These are phyloP conservation scores for Otocyon megalotis DNA, from an alignment of 2,113 vertebrate species.

Conservation along the genomic window DNA sequence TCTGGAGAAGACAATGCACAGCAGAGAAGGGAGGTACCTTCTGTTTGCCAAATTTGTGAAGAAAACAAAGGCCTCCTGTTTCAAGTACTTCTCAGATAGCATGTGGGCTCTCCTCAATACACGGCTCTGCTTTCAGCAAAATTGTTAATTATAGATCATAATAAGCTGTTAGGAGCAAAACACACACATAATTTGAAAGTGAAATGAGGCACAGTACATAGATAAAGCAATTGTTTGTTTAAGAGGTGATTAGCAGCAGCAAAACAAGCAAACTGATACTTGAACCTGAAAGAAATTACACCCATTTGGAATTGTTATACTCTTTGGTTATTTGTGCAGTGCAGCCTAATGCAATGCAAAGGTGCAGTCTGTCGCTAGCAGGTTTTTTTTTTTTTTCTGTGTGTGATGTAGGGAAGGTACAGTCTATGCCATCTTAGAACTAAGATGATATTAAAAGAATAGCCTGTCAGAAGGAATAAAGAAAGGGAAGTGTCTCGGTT, in stretches of 20 bases:
- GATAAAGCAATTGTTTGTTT: conserved; percentile 90
- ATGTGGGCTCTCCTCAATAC: conserved; percentile 83
- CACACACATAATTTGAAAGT: conserved; percentile 89
- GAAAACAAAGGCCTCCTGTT: conserved; percentile 79
- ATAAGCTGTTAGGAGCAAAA: conserved; percentile 87
- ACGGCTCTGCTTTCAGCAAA: conserved; percentile 86
- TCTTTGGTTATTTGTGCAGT: conserved; percentile 79
- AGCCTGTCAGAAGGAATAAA: conserved; percentile 77
- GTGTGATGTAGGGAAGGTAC: conserved; percentile 17
- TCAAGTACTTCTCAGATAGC: conserved; percentile 80
- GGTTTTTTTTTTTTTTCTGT: not conserved
- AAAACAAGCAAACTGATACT: conserved; percentile 88
- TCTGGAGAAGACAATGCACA: not conserved
- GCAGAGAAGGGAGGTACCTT: conserved; percentile 34
- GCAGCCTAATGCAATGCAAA: conserved; percentile 75
- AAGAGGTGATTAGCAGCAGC: conserved; percentile 89
- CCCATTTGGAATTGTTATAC: conserved; percentile 83
- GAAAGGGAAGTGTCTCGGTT: conserved; percentile 73
- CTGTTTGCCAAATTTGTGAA: conserved; percentile 70
- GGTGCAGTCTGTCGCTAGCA: conserved; percentile 56
- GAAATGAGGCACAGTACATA: conserved; percentile 89
- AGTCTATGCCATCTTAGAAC: conserved; percentile 66
- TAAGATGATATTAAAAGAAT: conserved; percentile 75
- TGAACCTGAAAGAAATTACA: conserved; percentile 88
- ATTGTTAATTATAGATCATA: conserved; percentile 89